A percentile compares a stretch with the other conserved stretches of the same genome.
Evolutionary conservation across 2,797 vertebrate genomes (phyloP).

Genomic region (Passerculus sandwichensis): DNA sequence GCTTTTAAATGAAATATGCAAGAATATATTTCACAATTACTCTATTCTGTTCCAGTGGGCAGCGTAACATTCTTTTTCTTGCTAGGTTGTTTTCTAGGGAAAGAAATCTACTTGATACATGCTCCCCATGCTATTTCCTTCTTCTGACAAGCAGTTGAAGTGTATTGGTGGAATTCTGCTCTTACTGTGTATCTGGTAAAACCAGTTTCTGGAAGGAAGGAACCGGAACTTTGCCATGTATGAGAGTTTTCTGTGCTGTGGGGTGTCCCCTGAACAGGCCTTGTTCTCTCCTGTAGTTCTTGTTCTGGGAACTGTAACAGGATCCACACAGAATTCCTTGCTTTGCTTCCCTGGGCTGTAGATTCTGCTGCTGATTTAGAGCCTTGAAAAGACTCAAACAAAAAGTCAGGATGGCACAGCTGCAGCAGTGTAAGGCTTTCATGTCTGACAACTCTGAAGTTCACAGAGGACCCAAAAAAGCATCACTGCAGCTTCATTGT

Average conservation of each 20-base stretch:
- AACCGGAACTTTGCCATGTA: not conserved
- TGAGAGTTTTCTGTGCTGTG: not conserved
- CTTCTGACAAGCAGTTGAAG: not conserved
- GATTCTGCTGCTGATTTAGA: not conserved
- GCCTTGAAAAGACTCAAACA: not conserved
- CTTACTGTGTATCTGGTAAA: constrained; percentile 5
- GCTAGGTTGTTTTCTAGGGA: not conserved
- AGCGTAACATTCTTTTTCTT: not conserved
- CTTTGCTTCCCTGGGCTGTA: not conserved
- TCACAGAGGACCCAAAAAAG: not conserved
- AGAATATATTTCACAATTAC: not conserved
- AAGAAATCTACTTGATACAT: not conserved
- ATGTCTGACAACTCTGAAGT: not conserved
- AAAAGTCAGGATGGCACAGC: not conserved
- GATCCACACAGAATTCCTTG: not conserved
- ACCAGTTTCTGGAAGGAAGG: not conserved
- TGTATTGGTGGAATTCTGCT: not conserved
- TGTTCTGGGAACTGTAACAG: not conserved
- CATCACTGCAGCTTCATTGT: not conserved
- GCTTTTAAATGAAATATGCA: not conserved
- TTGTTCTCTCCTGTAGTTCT: not conserved
- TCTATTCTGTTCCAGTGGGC: not conserved
- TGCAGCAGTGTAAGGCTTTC: not conserved
- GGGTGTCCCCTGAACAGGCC: not conserved
- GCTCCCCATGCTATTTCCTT: not conserved